These are phyloP conservation scores for Turritopsis rubra DNA, from an alignment of 30 jellyfish, hydroid and myxozoan species.

Conservation along the genomic window DNA sequence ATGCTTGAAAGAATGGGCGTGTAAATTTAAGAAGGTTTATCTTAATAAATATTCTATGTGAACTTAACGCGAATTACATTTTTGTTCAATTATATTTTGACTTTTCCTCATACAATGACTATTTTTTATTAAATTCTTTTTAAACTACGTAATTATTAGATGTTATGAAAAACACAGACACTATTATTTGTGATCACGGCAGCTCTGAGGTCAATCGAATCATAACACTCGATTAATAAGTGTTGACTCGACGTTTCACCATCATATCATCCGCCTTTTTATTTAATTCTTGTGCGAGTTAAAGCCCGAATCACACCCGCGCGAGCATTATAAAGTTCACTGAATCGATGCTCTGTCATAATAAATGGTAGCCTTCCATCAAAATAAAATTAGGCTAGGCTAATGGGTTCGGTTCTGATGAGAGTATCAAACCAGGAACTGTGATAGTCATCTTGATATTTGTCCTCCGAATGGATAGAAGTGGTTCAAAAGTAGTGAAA, in stretches of 20 bases:
- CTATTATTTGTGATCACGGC: neutral
- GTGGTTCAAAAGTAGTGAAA: neutral
- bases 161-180: neutral
- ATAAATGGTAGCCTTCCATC: slow-evolving; percentile 7
- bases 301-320: too few relatives aligned
- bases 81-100: neutral
- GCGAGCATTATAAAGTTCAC: slow-evolving; percentile 4
- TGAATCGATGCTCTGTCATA: neutral
- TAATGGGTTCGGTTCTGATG: neutral
- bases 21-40: neutral
- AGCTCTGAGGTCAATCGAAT: neutral
- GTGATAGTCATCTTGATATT: neutral
- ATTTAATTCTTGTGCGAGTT: neutral
- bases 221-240: neutral
- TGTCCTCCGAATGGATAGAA: neutral
- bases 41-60: neutral
- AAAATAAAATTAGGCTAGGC: too few relatives aligned
- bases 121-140: neutral
- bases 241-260: neutral
- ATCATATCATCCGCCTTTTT: neutral
- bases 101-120: neutral
- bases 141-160: neutral
- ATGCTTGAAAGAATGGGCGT: neutral
- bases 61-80: neutral
- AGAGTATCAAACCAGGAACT: neutral